Evolutionary conservation across 1,140 invertebrate genomes (phyloP).

Genomic region (Phymastichus coffea): DNA sequence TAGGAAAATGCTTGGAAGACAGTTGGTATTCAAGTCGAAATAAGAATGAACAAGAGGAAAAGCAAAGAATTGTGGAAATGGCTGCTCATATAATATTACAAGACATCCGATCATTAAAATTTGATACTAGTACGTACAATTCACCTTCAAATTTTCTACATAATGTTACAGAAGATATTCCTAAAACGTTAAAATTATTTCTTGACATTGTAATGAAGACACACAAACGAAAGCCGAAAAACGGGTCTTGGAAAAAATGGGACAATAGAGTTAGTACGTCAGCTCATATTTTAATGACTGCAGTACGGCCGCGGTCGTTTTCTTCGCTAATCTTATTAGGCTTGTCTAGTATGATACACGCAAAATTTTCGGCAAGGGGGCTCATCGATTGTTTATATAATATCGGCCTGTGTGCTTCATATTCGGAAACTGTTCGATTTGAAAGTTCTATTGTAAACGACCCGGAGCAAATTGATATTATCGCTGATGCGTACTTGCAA

Average conservation of each 20-base stretch:
- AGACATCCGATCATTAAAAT: slow-evolving; percentile 33
- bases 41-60: slow-evolving; percentile 19
- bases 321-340: slow-evolving; percentile 27
- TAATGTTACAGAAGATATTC: slow-evolving; percentile 11
- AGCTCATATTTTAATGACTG: slow-evolving; percentile 32
- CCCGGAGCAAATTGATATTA: not conserved
- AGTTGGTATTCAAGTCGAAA: slow-evolving; percentile 23
- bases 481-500: slow-evolving; percentile 22
- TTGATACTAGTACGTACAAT: no score
- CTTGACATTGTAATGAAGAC: no score
- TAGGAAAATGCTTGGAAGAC: no score
- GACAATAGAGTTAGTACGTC: slow-evolving; percentile 18
- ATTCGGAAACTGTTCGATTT: slow-evolving; percentile 24
- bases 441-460: slow-evolving; percentile 13
- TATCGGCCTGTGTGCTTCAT: slow-evolving; percentile 31
- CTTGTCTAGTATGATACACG: slow-evolving; percentile 22
- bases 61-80: slow-evolving; percentile 28
- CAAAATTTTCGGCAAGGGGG: slow-evolving; percentile 26
- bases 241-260: no score
- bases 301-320: slow-evolving; percentile 33
- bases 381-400: slow-evolving; percentile 27
- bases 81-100: no score
- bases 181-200: no score
- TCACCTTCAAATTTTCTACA: slow-evolving; percentile 8
- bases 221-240: no score